These are phyloP conservation scores for Chironomus riparius DNA, from an alignment of 2,888 invertebrate genomes.

Conservation along the genomic window DNA sequence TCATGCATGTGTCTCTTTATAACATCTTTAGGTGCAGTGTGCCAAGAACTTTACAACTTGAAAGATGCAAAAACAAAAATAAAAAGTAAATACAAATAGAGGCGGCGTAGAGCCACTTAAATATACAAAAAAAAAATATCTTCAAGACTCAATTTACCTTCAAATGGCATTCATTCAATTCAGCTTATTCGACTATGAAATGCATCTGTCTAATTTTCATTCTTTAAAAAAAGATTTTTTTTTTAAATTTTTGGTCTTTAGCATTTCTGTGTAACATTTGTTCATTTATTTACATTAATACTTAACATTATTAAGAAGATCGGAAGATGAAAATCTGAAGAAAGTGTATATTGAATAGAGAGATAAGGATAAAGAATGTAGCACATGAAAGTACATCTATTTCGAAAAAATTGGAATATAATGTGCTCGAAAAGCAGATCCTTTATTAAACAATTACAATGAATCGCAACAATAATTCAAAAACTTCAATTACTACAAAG, in stretches of 20 bases:
- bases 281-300: conserved; percentile 23
- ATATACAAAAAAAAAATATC: neutral
- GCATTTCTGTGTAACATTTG: conserved; percentile 11
- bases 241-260: neutral
- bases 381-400: too few species aligned
- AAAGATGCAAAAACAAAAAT: neutral
- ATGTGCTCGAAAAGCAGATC: too few species aligned
- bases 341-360: neutral
- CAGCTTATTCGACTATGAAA: conserved; percentile 2
- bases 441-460: too few species aligned
- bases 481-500: too few species aligned
- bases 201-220: conserved; percentile 18
- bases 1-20: neutral
- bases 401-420: too few species aligned
- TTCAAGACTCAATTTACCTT: conserved; percentile 17
- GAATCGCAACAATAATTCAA: too few species aligned
- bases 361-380: neutral
- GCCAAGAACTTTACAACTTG: neutral
- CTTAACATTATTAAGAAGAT: conserved; percentile 12
- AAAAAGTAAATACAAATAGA: neutral
- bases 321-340: neutral
- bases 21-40: neutral
- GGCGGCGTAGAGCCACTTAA: neutral
- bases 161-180: neutral
- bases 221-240: neutral